Evolutionary conservation across 2,888 invertebrate genomes (phyloP).

Genomic region (Pristionchus fissidentatus): DNA sequence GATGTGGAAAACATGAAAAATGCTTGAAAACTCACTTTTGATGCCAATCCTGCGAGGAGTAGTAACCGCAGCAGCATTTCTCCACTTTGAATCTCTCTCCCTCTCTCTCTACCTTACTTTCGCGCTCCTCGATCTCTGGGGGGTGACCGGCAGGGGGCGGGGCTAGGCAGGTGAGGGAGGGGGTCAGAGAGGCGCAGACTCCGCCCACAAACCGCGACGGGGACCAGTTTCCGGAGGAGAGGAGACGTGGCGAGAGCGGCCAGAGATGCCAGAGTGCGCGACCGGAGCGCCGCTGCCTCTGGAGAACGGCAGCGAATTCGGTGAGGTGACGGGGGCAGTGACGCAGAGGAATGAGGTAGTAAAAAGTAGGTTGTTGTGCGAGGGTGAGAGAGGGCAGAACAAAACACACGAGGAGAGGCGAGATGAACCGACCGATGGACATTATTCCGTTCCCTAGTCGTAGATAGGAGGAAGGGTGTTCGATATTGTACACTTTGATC

Average conservation of each 20-base stretch:
- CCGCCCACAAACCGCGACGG: constrained; percentile 27
- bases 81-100: constrained; percentile 9
- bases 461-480: no score
- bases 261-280: background rate
- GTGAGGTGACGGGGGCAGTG: background rate
- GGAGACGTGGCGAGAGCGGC: background rate
- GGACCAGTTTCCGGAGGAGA: constrained; percentile 16
- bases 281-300: background rate
- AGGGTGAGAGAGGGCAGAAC: background rate
- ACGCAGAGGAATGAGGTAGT: background rate
- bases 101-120: background rate
- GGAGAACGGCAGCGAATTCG: no score
- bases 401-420: background rate
- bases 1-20: background rate
- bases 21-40: background rate
- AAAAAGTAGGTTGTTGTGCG: background rate
- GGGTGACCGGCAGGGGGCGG: constrained; percentile 29
- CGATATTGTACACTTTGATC: no score
- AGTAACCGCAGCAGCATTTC: constrained; percentile 9
- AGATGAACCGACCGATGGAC: no score
- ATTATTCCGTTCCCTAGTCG: no score
- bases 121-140: background rate
- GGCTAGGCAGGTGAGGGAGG: background rate
- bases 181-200: background rate
- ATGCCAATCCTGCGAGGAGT: background rate